phyloP scores from a whole-genome alignment of 2,797 vertebrate genomes.

The Falco peregrinus region DNA sequence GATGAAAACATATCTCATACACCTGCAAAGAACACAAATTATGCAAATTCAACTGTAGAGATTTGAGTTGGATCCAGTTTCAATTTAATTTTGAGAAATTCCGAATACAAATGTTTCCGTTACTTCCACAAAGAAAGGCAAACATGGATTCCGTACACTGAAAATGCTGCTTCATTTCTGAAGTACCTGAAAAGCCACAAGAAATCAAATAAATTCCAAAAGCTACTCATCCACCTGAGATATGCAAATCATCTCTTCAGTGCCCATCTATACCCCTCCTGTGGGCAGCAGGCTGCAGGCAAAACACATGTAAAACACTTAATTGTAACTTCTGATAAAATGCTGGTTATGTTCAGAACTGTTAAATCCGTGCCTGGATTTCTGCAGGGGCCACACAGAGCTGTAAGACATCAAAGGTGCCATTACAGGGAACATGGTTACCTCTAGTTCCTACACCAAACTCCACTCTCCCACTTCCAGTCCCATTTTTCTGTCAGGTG shows the following conservation, averaged over 20 bases:
- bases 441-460: neutral
- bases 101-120: neutral
- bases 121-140: neutral
- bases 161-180: neutral
- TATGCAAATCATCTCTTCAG: neutral
- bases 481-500: neutral
- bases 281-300: neutral
- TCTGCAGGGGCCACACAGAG: neutral
- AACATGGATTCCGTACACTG: neutral
- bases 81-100: neutral
- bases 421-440: rapidly evolving
- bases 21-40: neutral
- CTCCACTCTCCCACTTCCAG: neutral
- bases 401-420: neutral
- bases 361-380: neutral
- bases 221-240: neutral
- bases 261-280: neutral
- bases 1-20: neutral
- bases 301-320: rapidly evolving
- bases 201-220: neutral
- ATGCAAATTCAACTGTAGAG: neutral
- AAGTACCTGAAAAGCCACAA: neutral
- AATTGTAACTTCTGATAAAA: neutral
- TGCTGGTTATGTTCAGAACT: neutral
- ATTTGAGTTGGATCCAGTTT: neutral